These are phyloP conservation scores for Etheostoma perlongum DNA, from an alignment of 2,797 vertebrate species.

Conservation along the genomic window DNA sequence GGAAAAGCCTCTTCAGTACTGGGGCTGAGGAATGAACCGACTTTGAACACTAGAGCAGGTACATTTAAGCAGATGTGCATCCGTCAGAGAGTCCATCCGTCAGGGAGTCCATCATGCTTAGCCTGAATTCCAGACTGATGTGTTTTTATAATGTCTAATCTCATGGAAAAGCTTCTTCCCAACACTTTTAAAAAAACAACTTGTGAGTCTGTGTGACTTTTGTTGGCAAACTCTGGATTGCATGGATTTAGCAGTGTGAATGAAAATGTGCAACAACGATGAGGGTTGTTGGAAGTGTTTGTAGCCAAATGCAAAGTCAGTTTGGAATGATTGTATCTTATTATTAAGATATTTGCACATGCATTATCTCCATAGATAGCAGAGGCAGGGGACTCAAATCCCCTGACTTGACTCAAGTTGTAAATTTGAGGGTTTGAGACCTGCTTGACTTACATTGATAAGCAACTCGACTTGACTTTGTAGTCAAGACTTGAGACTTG, in stretches of 20 bases:
- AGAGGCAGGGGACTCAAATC: too few relatives aligned
- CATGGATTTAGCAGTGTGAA: not conserved
- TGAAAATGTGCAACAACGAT: not conserved
- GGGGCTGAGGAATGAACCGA: constrained; percentile 2
- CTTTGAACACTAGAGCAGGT: constrained; percentile 3
- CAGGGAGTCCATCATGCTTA: constrained; percentile 29
- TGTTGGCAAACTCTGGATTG: not conserved
- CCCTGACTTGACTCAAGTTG: too few relatives aligned
- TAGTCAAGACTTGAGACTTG: too few relatives aligned
- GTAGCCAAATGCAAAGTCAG: not conserved
- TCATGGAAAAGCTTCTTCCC: not conserved
- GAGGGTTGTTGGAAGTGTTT: not conserved
- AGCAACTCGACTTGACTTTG: too few relatives aligned
- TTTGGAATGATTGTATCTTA: not conserved
- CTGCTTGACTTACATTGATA: too few relatives aligned
- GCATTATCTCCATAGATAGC: not conserved
- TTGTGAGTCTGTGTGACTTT: not conserved
- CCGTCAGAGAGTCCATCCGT: not conserved
- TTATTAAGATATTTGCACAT: not conserved
- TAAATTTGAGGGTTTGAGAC: too few relatives aligned
- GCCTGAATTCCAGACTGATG: constrained; percentile 20
- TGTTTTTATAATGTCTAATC: constrained; percentile 17
- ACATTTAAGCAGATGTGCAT: constrained; percentile 17
- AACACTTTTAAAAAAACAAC: not conserved
- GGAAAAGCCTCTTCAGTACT: not conserved